These are phyloP conservation scores for Chloroceryle aenea DNA, from an alignment of 2,113 vertebrate genomes.

Conservation along the genomic window DNA sequence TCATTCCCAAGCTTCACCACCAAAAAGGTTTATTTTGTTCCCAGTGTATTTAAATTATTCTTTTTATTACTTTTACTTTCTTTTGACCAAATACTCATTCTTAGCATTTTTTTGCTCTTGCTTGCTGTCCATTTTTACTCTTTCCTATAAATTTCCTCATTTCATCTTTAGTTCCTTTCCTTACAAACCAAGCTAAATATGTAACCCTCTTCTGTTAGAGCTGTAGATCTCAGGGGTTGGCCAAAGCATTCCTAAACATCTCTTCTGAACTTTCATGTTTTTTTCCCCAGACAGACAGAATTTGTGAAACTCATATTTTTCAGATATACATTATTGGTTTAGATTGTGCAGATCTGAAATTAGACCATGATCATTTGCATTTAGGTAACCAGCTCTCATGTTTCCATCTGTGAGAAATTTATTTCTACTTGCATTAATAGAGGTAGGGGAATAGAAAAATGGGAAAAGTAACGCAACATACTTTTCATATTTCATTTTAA, in stretches of 20 bases:
- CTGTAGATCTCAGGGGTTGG: background rate
- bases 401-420: background rate
- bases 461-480: background rate
- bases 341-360: background rate
- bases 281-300: background rate
- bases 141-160: background rate
- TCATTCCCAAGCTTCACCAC: background rate
- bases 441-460: background rate
- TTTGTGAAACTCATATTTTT: background rate
- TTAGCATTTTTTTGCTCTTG: background rate
- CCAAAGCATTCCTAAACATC: background rate
- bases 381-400: background rate
- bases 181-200: background rate
- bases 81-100: background rate
- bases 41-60: background rate
- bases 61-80: background rate
- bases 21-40: background rate
- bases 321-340: background rate
- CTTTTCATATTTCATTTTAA: background rate
- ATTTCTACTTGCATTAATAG: background rate
- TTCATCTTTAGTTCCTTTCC: background rate
- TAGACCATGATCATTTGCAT: background rate
- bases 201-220: background rate
- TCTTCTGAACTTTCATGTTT: background rate
- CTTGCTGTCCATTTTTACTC: background rate